These are phyloP conservation scores for Hassar affinis DNA, from an alignment of 2,113 vertebrate species.

Conservation along the genomic window DNA sequence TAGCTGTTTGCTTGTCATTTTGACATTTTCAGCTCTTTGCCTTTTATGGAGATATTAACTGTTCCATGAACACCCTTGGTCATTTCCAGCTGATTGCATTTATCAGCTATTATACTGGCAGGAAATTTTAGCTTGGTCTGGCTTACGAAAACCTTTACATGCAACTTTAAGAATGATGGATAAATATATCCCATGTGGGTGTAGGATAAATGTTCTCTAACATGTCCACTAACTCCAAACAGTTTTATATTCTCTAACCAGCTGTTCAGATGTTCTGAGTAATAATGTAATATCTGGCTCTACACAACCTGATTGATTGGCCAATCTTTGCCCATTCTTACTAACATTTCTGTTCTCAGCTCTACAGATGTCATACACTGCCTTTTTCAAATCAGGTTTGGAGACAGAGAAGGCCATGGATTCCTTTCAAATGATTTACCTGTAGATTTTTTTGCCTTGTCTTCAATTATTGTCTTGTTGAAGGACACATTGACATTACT, in stretches of 20 bases:
- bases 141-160: not conserved
- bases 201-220: not conserved
- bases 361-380: not conserved
- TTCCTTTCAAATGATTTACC: not conserved
- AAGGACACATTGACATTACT: not conserved
- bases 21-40: not conserved
- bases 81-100: not conserved
- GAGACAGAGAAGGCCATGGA: not conserved
- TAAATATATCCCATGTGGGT: not conserved
- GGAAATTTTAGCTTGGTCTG: not conserved
- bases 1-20: not conserved
- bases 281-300: not conserved
- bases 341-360: not conserved
- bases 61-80: not conserved
- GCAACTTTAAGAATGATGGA: not conserved
- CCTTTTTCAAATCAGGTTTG: not conserved
- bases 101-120: not conserved
- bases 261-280: not conserved
- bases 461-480: not conserved
- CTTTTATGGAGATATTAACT: not conserved
- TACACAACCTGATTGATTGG: not conserved
- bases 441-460: not conserved
- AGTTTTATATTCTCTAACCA: not conserved
- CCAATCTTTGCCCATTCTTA: not conserved
- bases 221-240: not conserved